Conservation (phyloP, 2,113 vertebrate genomes). For the Chamaetylas fuelleborni region DNA sequence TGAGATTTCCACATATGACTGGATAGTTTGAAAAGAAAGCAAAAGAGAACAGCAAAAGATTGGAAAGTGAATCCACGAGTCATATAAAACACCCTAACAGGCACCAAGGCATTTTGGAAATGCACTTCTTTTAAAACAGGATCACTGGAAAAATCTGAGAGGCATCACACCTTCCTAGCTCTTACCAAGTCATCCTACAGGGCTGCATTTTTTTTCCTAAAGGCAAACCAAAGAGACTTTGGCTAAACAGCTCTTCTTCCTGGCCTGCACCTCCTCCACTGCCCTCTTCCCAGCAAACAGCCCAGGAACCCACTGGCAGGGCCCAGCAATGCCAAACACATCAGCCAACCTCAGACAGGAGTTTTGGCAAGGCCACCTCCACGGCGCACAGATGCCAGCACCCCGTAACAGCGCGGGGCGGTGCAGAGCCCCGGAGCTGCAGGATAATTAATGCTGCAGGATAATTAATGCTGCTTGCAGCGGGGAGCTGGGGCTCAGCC, state of each 20-base stretch:
- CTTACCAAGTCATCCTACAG: background rate
- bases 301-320: rapidly evolving
- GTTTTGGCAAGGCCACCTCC: background rate
- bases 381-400: background rate
- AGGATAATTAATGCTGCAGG: background rate
- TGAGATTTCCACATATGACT: background rate
- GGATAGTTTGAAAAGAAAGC: background rate
- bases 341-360: background rate
- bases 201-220: background rate
- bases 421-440: background rate
- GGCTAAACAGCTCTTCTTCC: background rate
- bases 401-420: rapidly evolving
- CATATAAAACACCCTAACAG: background rate
- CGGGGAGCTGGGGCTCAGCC: background rate
- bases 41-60: background rate
- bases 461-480: background rate
- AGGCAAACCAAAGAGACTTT: background rate
- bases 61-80: background rate
- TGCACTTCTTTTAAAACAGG: background rate
- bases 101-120: background rate
- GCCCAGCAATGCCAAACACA: background rate
- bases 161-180: background rate
- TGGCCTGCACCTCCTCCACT: background rate
- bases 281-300: background rate
- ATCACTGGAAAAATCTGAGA: background rate